Conservation (phyloP, 23 tunicate genomes). For the Aplidium turbinatum region DNA sequence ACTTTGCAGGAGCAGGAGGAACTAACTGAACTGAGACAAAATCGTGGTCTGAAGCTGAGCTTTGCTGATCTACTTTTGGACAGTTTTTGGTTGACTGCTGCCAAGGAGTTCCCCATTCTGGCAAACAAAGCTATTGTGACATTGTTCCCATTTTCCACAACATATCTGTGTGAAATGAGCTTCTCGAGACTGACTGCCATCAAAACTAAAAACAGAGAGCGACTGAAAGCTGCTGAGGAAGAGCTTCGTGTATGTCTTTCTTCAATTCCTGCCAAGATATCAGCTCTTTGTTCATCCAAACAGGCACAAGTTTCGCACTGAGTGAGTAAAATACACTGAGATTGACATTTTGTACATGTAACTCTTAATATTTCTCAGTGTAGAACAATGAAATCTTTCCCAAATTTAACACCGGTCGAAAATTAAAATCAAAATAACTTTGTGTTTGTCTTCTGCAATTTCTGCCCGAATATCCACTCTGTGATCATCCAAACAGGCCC, state of each 20-base stretch:
- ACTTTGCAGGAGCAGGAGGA: no score
- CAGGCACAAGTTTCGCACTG: constrained; percentile 27
- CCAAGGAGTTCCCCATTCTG: constrained; percentile 58
- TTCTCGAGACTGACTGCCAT: constrained; percentile 28
- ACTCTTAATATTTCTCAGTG: no score
- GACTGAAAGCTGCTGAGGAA: constrained; percentile 36
- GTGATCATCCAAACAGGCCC: no score
- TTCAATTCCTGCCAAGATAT: constrained; percentile 28
- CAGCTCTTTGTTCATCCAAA: constrained; percentile 28
- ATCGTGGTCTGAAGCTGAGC: no score
- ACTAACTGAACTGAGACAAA: no score
- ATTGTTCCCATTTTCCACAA: constrained; percentile 50
- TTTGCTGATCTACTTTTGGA: constrained; percentile 27
- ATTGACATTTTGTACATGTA: no score
- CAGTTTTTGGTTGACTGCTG: constrained; percentile 45
- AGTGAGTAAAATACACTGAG: constrained; percentile 26
- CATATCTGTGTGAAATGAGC: constrained; percentile 41
- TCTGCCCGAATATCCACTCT: no score
- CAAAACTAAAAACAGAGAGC: constrained; percentile 18
- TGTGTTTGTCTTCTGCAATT: no score
- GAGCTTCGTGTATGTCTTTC: constrained; percentile 44
- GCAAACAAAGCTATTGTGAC: constrained; percentile 46
- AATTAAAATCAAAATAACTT: no score
- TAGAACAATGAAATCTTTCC: no score
- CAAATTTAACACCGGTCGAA: no score